phyloP scores from a whole-genome alignment of 2,113 vertebrate genomes.

The Cryptotis parvus region DNA sequence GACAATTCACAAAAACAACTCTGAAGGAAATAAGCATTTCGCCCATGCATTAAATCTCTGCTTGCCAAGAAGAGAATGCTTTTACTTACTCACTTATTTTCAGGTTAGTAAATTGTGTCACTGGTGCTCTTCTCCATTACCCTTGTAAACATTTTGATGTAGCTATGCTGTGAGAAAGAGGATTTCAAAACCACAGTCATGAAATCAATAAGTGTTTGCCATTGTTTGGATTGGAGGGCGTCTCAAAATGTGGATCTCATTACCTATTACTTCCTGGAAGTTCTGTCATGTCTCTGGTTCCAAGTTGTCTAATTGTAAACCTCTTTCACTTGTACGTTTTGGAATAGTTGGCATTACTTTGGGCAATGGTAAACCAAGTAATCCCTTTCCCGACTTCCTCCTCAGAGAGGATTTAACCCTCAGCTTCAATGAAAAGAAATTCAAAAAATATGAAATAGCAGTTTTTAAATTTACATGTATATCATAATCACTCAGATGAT shows the following conservation, averaged over 20 bases:
- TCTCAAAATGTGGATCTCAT: background rate
- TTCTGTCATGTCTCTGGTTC: background rate
- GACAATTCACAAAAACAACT: background rate
- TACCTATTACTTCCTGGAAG: background rate
- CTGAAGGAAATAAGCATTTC: background rate
- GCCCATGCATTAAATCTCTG: background rate
- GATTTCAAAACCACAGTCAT: background rate
- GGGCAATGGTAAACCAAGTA: background rate
- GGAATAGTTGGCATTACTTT: background rate
- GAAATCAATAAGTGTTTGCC: background rate
- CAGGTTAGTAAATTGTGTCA: background rate
- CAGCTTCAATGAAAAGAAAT: background rate
- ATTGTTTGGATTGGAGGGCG: background rate
- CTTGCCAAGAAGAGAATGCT: background rate
- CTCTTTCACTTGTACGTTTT: background rate
- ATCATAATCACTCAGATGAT: background rate
- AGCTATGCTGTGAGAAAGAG: background rate
- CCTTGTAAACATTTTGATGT: background rate
- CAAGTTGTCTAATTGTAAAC: background rate
- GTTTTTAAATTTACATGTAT: background rate
- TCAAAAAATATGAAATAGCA: background rate
- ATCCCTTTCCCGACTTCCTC: conserved; percentile 18
- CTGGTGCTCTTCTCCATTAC: background rate
- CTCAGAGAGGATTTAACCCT: background rate
- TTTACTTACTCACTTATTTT: background rate